Conservation (phyloP, 2,113 vertebrate genomes). For the Gambusia affinis region DNA sequence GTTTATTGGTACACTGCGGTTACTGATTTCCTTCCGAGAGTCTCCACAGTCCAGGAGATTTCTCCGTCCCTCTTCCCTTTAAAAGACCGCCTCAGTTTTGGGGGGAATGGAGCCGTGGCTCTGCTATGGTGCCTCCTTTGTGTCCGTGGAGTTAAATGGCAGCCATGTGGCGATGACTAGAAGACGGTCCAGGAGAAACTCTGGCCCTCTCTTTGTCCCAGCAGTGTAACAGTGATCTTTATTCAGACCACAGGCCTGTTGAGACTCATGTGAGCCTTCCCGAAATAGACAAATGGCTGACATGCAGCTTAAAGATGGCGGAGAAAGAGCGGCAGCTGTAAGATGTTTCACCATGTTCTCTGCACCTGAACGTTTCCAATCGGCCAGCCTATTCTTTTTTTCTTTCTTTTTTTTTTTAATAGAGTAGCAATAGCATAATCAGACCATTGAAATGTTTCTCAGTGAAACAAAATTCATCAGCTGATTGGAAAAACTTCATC, state of each 20-base stretch:
- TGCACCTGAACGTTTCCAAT: conserved; percentile 9
- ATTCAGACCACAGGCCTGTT: conserved; percentile 72
- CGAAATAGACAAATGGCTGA: conserved; percentile 74
- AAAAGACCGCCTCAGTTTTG: conserved; percentile 51
- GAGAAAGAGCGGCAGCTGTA: conserved; percentile 15
- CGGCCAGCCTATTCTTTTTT: not conserved
- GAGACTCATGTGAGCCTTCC: conserved; percentile 76
- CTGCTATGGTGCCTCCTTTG: conserved; percentile 67
- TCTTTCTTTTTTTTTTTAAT: not conserved
- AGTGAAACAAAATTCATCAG: not conserved
- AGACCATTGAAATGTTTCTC: not conserved
- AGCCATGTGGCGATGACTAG: conserved; percentile 71
- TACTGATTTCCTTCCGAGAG: conserved; percentile 24
- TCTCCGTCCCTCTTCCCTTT: conserved; percentile 38
- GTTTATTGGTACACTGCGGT: conserved; percentile 15
- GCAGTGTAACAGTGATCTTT: conserved; percentile 72
- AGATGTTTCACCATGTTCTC: conserved; percentile 4
- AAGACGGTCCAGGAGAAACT: conserved; percentile 57
- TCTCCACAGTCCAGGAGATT: conserved; percentile 28
- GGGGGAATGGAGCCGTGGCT: conserved; percentile 71
- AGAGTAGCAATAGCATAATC: not conserved
- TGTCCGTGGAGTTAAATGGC: conserved; percentile 72
- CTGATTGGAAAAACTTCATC: too few relatives aligned
- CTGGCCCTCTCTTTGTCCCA: conserved; percentile 70
- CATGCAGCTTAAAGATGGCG: conserved; percentile 63